Percentiles rank a stretch among this genome's conserved stretches.
These are phyloP conservation scores for Orthonychiurus folsomi DNA, from an alignment of 2,888 invertebrate genomes.

Conservation along the genomic window DNA sequence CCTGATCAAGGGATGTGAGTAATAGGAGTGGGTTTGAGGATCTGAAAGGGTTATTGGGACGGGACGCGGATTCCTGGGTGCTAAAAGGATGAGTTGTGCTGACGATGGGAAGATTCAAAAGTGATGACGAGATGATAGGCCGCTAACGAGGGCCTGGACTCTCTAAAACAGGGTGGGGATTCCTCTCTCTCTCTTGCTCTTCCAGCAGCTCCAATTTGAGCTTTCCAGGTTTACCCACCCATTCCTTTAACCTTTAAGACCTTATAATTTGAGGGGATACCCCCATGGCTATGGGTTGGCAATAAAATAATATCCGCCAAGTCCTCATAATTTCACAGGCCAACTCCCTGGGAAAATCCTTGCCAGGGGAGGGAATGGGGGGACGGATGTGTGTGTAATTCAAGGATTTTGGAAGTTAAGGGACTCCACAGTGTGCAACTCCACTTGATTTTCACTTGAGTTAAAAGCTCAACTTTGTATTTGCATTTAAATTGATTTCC, in stretches of 20 bases:
- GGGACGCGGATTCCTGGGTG: too few relatives aligned
- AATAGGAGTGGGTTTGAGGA: neutral
- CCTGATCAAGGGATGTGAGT: too few relatives aligned
- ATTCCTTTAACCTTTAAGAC: neutral
- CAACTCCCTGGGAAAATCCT: neutral
- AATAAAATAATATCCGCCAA: neutral
- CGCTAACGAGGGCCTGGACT: too few relatives aligned
- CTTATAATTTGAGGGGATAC: neutral
- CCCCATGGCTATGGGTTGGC: neutral
- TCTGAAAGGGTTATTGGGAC: too few relatives aligned
- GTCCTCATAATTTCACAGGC: neutral
- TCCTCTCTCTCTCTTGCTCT: too few relatives aligned
- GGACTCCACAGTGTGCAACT: neutral
- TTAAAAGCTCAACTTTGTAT: slow-evolving; percentile 14
- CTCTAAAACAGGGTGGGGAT: too few relatives aligned
- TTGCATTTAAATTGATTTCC: slow-evolving; percentile 26
- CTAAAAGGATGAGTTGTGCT: neutral
- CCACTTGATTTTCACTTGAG: neutral
- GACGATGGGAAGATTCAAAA: neutral
- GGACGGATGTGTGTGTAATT: too few relatives aligned
- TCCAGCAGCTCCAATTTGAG: neutral
- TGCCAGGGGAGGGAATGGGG: neutral
- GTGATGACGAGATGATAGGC: neutral
- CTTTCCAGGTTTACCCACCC: neutral
- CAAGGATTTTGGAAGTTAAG: neutral